A percentile compares a stretch with the other conserved stretches of the same genome.
phyloP scores from a whole-genome alignment of 2,113 vertebrate species.

The Phaethornis superciliosus region DNA sequence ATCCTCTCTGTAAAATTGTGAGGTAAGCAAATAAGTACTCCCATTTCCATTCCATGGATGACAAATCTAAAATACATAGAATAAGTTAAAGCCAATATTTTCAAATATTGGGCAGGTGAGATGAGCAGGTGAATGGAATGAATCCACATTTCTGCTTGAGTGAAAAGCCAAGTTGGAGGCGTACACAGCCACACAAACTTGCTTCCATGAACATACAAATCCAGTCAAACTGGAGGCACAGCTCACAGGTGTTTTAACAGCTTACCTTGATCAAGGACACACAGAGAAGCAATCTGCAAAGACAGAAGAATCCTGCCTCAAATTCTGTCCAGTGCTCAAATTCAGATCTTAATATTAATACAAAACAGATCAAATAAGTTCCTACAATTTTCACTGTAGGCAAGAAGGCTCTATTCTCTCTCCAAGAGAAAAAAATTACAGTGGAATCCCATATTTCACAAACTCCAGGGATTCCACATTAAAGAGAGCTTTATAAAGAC shows the following conservation, averaged over 20 bases:
- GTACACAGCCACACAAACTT: background rate
- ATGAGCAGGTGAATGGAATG: background rate
- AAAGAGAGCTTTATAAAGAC: background rate
- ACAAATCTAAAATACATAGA: background rate
- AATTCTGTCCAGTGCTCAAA: background rate
- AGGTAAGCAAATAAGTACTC: background rate
- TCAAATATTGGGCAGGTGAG: background rate
- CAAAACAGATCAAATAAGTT: background rate
- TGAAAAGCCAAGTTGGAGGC: background rate
- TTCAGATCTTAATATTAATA: background rate
- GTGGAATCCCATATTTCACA: background rate
- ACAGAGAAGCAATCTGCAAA: rapidly evolving
- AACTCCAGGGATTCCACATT: background rate
- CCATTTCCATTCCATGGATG: background rate
- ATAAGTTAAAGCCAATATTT: background rate
- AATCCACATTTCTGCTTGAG: background rate
- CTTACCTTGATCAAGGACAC: background rate
- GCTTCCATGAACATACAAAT: background rate
- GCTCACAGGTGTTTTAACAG: background rate
- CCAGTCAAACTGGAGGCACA: background rate
- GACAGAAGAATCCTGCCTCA: background rate
- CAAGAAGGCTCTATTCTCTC: background rate
- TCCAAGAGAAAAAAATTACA: background rate
- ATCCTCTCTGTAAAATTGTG: slow-evolving; percentile 1
- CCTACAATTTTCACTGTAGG: background rate